phyloP scores from a whole-genome alignment of 2,113 vertebrate species.

The Urocitellus parryii region DNA sequence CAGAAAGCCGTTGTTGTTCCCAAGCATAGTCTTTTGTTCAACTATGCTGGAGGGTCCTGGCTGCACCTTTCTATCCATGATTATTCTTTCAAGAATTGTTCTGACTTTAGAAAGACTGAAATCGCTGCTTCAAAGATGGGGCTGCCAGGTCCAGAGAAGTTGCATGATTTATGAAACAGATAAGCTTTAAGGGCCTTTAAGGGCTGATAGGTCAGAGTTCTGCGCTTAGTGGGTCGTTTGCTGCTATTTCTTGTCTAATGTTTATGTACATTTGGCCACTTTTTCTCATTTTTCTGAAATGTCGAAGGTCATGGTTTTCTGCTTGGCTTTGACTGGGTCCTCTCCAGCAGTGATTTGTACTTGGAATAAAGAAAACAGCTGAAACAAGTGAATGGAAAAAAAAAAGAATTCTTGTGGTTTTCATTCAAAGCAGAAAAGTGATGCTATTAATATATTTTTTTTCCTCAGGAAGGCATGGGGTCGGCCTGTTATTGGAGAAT shows the following conservation, averaged over 20 bases:
- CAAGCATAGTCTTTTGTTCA: not conserved
- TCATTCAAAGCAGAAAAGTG: conserved; percentile 50
- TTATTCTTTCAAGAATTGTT: conserved; percentile 17
- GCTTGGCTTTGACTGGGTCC: not conserved
- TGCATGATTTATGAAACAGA: not conserved
- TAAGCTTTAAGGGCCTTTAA: not conserved
- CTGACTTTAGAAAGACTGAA: not conserved
- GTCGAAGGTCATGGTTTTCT: conserved; percentile 49
- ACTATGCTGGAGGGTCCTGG: not conserved
- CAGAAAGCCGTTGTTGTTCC: not conserved
- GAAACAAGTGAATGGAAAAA: conserved; percentile 39
- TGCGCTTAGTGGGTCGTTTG: not conserved
- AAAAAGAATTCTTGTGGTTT: conserved; percentile 62
- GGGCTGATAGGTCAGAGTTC: not conserved
- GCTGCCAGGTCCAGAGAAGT: not conserved
- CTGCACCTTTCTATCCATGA: not conserved
- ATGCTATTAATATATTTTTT: not conserved
- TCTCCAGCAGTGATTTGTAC: not conserved
- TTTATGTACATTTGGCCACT: not conserved
- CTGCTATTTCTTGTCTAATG: not conserved
- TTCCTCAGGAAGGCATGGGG: not conserved
- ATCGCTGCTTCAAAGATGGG: not conserved
- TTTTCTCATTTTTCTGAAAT: conserved; percentile 50
- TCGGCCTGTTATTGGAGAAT: not conserved
- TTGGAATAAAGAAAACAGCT: conserved; percentile 48